Evolutionary conservation across 2,113 vertebrate species (phyloP).

Genomic region (Seriola rivoliana): DNA sequence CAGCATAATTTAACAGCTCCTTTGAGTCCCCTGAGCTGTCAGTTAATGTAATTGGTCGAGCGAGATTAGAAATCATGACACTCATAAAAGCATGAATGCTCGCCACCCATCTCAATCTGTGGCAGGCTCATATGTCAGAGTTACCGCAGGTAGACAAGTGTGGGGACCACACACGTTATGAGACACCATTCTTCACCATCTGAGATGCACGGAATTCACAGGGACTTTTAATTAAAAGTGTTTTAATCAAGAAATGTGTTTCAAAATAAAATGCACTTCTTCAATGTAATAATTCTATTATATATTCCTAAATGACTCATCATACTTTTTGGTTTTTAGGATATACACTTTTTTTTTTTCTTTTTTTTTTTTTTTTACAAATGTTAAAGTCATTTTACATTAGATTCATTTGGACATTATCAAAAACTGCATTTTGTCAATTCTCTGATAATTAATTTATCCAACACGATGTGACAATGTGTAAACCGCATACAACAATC

Average conservation of each 20-base stretch:
- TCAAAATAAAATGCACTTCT: not conserved
- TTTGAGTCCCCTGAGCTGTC: slow-evolving; percentile 64
- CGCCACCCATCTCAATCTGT: slow-evolving; percentile 55
- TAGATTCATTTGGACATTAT: too few relatives aligned
- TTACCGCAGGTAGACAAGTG: slow-evolving; percentile 44
- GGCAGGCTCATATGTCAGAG: slow-evolving; percentile 56
- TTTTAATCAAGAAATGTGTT: slow-evolving; percentile 30
- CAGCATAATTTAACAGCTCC: slow-evolving; percentile 57
- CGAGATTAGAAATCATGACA: slow-evolving; percentile 67
- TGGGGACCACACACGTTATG: slow-evolving; percentile 27
- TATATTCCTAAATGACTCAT: not conserved
- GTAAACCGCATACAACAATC: not conserved
- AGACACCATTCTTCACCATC: slow-evolving; percentile 27
- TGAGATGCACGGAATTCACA: slow-evolving; percentile 32
- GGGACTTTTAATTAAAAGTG: slow-evolving; percentile 33
- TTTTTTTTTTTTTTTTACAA: not conserved
- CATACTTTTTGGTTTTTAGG: not conserved
- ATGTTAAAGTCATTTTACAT: not conserved
- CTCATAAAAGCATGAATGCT: slow-evolving; percentile 62
- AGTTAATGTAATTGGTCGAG: slow-evolving; percentile 68
- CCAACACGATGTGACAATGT: too few relatives aligned
- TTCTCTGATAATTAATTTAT: too few relatives aligned
- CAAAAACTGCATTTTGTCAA: too few relatives aligned
- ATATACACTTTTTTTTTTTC: not conserved
- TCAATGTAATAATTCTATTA: not conserved